Conservation (phyloP, 92 coral and sea anemone genomes). For the Muricea muricata region DNA sequence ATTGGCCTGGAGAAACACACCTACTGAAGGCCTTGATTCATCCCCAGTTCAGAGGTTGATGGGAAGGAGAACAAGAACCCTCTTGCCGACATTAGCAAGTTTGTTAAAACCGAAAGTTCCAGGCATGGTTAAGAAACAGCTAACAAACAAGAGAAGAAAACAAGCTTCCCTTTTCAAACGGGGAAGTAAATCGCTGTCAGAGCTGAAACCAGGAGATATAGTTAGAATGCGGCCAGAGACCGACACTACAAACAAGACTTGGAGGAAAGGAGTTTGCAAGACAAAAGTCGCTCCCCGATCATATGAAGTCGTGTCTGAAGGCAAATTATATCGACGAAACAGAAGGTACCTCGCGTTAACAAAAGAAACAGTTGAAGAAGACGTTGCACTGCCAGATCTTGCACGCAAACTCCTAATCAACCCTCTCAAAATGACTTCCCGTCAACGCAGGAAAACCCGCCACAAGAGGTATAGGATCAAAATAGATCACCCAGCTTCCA, state of each 20-base stretch:
- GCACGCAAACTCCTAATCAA: not conserved
- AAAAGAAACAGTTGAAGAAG: slow-evolving; percentile 17
- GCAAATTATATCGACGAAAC: slow-evolving; percentile 65
- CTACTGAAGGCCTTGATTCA: slow-evolving; percentile 44
- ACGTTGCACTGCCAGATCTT: not conserved
- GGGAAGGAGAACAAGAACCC: slow-evolving; percentile 58
- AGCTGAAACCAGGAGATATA: slow-evolving; percentile 64
- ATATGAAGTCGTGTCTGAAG: slow-evolving; percentile 61
- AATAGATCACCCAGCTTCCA: not conserved
- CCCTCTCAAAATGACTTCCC: not conserved
- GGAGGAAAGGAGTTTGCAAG: slow-evolving; percentile 69
- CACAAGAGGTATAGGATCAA: not conserved
- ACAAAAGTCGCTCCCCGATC: slow-evolving; percentile 58
- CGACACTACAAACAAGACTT: slow-evolving; percentile 51
- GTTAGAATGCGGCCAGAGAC: slow-evolving; percentile 73
- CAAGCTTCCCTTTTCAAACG: slow-evolving; percentile 61
- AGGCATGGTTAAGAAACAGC: slow-evolving; percentile 29
- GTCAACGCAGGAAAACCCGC: not conserved
- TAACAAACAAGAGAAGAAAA: slow-evolving; percentile 61
- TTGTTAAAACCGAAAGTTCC: slow-evolving; percentile 51
- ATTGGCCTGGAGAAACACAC: slow-evolving; percentile 62
- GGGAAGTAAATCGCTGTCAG: slow-evolving; percentile 61
- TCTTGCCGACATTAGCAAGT: slow-evolving; percentile 56
- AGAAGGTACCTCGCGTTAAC: slow-evolving; percentile 62
- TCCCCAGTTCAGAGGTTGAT: slow-evolving; percentile 54